Base-by-base conservation (phyloP, 2,888 invertebrate genomes). In the Apamea anceps region DNA sequence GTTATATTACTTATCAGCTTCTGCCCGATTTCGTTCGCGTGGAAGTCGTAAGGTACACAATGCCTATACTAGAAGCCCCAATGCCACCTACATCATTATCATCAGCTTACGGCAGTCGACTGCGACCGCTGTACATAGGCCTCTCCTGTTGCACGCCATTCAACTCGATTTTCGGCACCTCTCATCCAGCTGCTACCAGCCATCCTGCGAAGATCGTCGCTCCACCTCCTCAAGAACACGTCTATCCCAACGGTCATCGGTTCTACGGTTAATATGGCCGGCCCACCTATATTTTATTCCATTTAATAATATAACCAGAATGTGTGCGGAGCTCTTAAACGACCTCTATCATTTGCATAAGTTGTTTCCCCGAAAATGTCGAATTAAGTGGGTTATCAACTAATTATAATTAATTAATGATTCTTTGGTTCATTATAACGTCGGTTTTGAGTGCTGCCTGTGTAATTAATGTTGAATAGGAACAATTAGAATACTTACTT, bases 311-410 rank as follows among this genome's bases (percentile, higher is more conserved):
- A 62, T 45, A 54, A 32, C 18, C 21, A 37, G 71, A 75, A 62
- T 62, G 62, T 37, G 18, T 65, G 12, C 28, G 18, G 25, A 80
- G 25, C 63, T 70, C 79, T 70, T n/a, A 70, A n/a, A 28, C 15
- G 45, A 63, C 54, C 54, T 68, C 51, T 28, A 70, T 70, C 25
- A 79, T 83, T 82, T 79, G 62, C 79, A 83, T 83, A 72, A 42
- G 57, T 21, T 6, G 21, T 72, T 83, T 79, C 79, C 79, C 57
- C 75, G 57, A 85, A 80, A 32, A 71, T 66, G 68, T 68, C 21
- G 65, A 18, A 54, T 45, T 72, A 84, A 85, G 18, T 84, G 75
- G 68, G 79, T 62, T 85, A 74, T 83, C 83, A 57, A 45, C 45
- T 72, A 82, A 83, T 82, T 74, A 82, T 71, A 71, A 66, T 62